These are phyloP conservation scores for Aldrovandia affinis DNA, from an alignment of 2,797 vertebrate genomes.

Conservation along the genomic window DNA sequence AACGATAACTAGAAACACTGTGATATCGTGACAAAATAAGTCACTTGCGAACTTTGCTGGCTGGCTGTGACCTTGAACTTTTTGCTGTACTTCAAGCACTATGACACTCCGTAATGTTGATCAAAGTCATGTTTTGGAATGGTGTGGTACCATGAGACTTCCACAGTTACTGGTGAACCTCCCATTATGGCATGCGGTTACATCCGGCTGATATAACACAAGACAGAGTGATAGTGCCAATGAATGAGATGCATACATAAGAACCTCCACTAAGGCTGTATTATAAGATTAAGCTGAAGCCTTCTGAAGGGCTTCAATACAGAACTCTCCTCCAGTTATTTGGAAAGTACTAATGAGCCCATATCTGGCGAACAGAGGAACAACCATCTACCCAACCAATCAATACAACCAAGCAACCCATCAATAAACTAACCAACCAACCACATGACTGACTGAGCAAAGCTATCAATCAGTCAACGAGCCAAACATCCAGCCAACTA, in stretches of 20 bases:
- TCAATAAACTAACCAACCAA: neutral
- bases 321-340: neutral
- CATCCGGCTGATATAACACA: too few relatives aligned
- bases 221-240: neutral
- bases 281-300: neutral
- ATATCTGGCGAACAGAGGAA: neutral
- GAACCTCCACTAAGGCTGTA: neutral
- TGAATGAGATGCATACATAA: neutral
- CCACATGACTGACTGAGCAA: neutral
- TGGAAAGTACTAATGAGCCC: neutral
- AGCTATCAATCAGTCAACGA: too few relatives aligned
- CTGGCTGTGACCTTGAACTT: neutral
- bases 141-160: neutral
- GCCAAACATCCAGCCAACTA: too few relatives aligned
- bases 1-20: slow-evolving; percentile 35
- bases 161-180: too few relatives aligned
- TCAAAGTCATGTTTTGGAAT: too few relatives aligned
- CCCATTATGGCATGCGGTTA: too few relatives aligned
- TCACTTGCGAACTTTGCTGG: neutral
- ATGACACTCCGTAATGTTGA: neutral
- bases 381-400: neutral
- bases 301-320: neutral
- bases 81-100: too few relatives aligned
- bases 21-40: slow-evolving; percentile 41
- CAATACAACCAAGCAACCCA: too few relatives aligned